Evolutionary conservation across 2,797 vertebrate species (phyloP), one percentile per base, ranked within the genome.

Genomic region (Chromis chromis): DNA sequence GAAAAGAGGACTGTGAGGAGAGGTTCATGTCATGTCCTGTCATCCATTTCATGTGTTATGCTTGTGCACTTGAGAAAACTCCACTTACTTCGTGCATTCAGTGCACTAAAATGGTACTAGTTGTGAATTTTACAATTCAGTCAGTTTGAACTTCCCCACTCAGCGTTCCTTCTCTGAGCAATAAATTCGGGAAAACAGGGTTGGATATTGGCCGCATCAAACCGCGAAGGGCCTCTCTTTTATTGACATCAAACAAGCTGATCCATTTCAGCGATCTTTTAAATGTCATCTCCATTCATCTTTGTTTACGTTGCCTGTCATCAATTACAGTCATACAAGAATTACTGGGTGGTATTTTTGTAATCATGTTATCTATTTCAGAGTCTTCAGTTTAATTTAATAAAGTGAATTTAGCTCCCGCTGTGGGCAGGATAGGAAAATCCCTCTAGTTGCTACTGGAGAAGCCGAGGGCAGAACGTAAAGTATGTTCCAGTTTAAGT

Each of bases 221-320:
- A 82, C 57, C 48, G 39, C 17, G 28, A 19, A 63, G 21, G 49
- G 52, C 64, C 25, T 63, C 24, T 14, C 25, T 70, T 79, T 73
- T 19, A 46, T 69, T 82, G 44, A 54, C 58, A 65, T 65, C 60
- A 74, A 78, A 84, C 65, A 54, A 72, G 36, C 54, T 68, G 72
- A 82, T 81, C 56, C 25, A 65, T 63, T 71, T 76, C 64, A 58
- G 59, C 74, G 55, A 73, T 83, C 52, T 63, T 69, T 83, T 73
- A 83, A 92, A 91, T 90, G 91, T 79, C 91, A 91, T 68, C 36
- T 61, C 63, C 68, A 85, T 90, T 86, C 58, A 70, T 91, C 67
- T 85, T 81, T 46, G 82, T 88, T 67, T 83, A 49, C 17, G 0
- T 69, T 54, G 65, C 54, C 54, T 36, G 42, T 72, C 65, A 61